Evolutionary conservation across 2,113 vertebrate species (phyloP).

Genomic region (Trochalopteron elliotii): DNA sequence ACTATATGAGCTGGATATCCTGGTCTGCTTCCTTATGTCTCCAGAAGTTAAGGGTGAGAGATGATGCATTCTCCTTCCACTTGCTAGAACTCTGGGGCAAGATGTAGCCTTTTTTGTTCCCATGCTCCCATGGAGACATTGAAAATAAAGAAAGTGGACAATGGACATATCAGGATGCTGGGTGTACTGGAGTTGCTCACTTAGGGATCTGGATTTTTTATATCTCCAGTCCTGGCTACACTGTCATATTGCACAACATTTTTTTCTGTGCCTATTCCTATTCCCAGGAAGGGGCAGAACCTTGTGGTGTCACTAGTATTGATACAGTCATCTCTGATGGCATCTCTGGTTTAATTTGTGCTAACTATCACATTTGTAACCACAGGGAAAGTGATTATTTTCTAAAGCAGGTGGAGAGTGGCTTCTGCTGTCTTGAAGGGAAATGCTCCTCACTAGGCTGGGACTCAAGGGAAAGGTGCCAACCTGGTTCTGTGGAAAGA

Average conservation of each 20-base stretch:
- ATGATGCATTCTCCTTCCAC: not conserved
- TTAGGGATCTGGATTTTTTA: not conserved
- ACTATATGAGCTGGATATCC: not conserved
- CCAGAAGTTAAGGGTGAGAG: not conserved
- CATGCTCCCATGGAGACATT: not conserved
- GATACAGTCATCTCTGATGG: not conserved
- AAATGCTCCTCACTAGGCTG: not conserved
- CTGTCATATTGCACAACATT: not conserved
- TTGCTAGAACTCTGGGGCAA: not conserved
- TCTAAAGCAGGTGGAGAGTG: not conserved
- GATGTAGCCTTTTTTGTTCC: not conserved
- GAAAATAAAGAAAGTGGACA: not conserved
- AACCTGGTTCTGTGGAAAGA: slow-evolving; percentile 20
- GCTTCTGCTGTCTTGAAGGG: not conserved
- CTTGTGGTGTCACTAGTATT: not conserved
- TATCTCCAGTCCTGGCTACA: not conserved
- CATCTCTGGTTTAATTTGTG: not conserved
- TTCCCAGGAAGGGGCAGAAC: not conserved
- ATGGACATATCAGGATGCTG: not conserved
- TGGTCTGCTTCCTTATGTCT: not conserved
- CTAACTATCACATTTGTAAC: not conserved
- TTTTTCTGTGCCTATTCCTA: not conserved
- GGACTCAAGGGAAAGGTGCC: not conserved
- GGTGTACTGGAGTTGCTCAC: not conserved
- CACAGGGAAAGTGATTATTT: slow-evolving; percentile 27